phyloP scores from a whole-genome alignment of 2,797 vertebrate species.

The Allobates femoralis region DNA sequence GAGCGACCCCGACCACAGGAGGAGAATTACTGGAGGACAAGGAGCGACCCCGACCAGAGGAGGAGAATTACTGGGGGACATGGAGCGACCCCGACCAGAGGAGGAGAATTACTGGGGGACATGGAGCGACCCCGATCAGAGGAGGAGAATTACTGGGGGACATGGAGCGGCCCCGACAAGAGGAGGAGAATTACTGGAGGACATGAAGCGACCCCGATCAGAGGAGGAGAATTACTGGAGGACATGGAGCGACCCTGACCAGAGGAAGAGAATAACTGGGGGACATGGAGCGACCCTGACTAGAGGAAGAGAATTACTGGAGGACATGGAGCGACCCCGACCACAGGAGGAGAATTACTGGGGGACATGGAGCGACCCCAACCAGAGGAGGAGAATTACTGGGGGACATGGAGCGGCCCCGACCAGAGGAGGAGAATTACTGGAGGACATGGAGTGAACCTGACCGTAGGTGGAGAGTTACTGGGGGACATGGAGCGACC shows the following conservation, averaged over 20 bases:
- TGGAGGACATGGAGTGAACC: neutral
- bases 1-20: neutral
- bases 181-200: neutral
- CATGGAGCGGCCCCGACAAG: neutral
- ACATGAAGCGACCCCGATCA: neutral
- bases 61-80: neutral
- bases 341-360: neutral
- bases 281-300: neutral
- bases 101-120: neutral
- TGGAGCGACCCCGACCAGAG: neutral
- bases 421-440: neutral
- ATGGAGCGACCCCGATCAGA: neutral
- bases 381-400: neutral
- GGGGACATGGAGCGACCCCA: neutral
- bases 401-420: neutral
- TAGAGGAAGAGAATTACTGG: neutral
- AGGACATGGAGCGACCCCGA: neutral
- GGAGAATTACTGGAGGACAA: neutral
- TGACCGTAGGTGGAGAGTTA: neutral
- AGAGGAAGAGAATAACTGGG: neutral
- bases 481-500: neutral
- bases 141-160: neutral
- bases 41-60: neutral
- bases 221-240: neutral
- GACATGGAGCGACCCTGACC: neutral